Evolutionary conservation across 2,888 invertebrate genomes (phyloP), one percentile per base, ranked within the genome.

Genomic region (Volucella bombylans): DNA sequence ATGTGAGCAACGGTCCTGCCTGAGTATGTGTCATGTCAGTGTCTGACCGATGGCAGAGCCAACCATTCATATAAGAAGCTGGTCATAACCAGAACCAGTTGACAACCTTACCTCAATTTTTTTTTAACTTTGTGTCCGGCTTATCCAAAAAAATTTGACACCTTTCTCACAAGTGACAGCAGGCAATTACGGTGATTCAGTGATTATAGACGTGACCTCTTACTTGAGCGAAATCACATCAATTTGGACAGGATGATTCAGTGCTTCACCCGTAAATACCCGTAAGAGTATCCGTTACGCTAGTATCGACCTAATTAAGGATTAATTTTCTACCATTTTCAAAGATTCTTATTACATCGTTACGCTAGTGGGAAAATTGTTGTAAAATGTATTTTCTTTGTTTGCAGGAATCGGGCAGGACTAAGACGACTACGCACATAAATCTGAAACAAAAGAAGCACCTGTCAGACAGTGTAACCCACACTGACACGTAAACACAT

Each of bases 391-490:
- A 39, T 18, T 14, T 12, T 43, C 47, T 65, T 15, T 68, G 15
- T 43, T 69, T 74, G 0, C 73, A 82, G 82, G 54, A 54, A 45
- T 12, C 23, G 31, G 14, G 45, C 47, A 55, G 43, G 67, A 47
- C 62, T 14, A 18, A 52, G 47, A 54, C 59, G 39, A 69, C 62
- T 72, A 54, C 55, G 14, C 54, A 50, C 68, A 83, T 83, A 76
- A 83, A 80, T 83, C 67, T 80, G 83, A 74, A 83, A 83, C 79
- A 83, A 67, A 61, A 83, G 69, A 83, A 79, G 47, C 74, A 78
- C 83, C 80, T 79, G 79, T 79, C 79, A 79, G 71, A 39, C 55
- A 62, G 47, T 57, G 31, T 11, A 14, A 43, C 11, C 64, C 57
- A 14, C 47, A 59, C 15, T 55, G 15, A 38, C 9, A 69, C n/a